These are phyloP conservation scores for Drosophila lacteicornis DNA, from an alignment of 1,140 invertebrate species.

Conservation along the genomic window DNA sequence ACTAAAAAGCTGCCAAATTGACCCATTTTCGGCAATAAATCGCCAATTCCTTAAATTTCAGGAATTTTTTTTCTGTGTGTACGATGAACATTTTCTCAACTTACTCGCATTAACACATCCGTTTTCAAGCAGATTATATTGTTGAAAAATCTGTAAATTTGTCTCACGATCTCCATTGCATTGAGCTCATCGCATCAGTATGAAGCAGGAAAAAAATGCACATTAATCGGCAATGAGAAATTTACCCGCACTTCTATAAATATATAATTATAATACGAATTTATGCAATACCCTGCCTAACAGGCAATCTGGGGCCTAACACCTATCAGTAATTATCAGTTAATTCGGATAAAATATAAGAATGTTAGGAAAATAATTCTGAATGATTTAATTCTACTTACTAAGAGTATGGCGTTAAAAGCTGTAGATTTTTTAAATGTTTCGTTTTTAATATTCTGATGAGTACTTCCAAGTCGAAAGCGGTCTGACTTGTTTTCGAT, in stretches of 20 bases:
- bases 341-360: background rate
- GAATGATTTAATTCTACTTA: background rate
- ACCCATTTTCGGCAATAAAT: too few relatives aligned
- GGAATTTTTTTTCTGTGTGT: too few relatives aligned
- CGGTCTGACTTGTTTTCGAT: constrained; percentile 5
- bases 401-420: too few relatives aligned
- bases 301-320: background rate
- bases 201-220: background rate
- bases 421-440: background rate
- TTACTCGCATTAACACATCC: background rate
- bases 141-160: background rate
- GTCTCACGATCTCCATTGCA: background rate
- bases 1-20: too few relatives aligned
- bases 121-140: background rate
- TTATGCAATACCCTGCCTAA: background rate
- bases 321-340: too few relatives aligned
- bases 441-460: background rate
- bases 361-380: background rate
- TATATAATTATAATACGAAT: background rate
- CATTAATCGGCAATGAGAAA: background rate
- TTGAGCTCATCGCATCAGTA: background rate
- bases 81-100: background rate
- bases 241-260: background rate
- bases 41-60: too few relatives aligned
- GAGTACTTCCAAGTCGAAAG: constrained; percentile 9